These are phyloP conservation scores for Mayetiola destructor DNA, from an alignment of 2,888 invertebrate species.

Conservation along the genomic window DNA sequence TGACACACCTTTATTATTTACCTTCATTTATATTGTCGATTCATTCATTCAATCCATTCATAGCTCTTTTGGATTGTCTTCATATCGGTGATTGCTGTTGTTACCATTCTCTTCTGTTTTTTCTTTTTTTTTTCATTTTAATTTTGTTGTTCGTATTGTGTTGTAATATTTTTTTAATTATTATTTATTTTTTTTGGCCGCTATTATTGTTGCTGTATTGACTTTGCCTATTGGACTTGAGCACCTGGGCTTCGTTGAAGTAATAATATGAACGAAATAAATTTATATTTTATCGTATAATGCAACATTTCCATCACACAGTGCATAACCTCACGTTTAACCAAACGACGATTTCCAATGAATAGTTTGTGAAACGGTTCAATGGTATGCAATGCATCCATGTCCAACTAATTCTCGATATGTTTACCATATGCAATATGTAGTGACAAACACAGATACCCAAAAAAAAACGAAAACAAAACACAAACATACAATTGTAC, in stretches of 20 bases:
- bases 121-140: neutral
- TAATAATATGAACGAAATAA: no score
- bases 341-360: no score
- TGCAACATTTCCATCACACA: neutral
- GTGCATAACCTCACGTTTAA: conserved; percentile 10
- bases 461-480: no score
- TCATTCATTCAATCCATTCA: neutral
- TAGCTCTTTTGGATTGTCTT: neutral
- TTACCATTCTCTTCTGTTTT: neutral
- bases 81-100: neutral
- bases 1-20: conserved; percentile 13
- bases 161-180: neutral
- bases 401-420: no score
- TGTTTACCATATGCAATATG: no score
- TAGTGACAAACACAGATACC: no score
- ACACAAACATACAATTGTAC: no score
- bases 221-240: neutral
- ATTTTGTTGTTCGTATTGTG: neutral
- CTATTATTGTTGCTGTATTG: neutral
- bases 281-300: no score
- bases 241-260: conserved; percentile 8
- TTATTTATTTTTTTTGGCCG: neutral
- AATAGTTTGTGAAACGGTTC: no score
- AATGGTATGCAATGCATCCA: no score
- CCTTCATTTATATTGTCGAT: conserved; percentile 7